Base-by-base conservation (phyloP, 2,797 vertebrate species). In the Anguilla pacifica region DNA sequence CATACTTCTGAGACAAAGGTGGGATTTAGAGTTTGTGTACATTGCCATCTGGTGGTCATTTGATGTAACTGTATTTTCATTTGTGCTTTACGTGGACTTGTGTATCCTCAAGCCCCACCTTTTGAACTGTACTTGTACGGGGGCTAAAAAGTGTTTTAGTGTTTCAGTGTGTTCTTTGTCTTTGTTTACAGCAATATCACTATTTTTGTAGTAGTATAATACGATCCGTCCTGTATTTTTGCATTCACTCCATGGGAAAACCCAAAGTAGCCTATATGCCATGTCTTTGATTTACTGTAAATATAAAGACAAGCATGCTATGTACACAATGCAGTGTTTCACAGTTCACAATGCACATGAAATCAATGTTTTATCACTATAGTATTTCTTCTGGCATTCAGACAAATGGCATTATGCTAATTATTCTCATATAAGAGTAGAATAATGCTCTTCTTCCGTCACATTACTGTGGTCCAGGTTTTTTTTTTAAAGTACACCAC, bases 181-280 rank as follows among this genome's bases (percentile, higher is more conserved):
- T 85, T 28, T 67, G 81, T 88, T 88, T 88, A 86, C 67, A 86
- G 72, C 79, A 77, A 72, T 77, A 87, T 59, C 46, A 85, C 86
- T 67, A 82, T 74, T 88, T 61, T 79, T 88, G 39, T 89, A 81
- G 83, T 83, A 55, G 77, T 74, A 67, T 84, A n/a, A 88, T 61
- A 84, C 70, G 43, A 70, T 22, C 84, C 74, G 49, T 46, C 53
- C 79, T 86, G 85, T 84, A 89, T 88, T 88, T 83, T 72, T 70
- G 85, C 81, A 55, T 85, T 87, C 28, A 61, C 17, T 35, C 51
- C n/a, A 59, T 35, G 43, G 57, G 46, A 35, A 53, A 84, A 86
- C 17, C 85, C 61, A 85, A 70, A 88, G 25, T 57, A 86, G 46
- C 67, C 67, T 28, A 79, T 28, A 79, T 86, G 28, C 72, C 39